Conservation (phyloP, 23 tunicate genomes). For the Oikopleura albicans region DNA sequence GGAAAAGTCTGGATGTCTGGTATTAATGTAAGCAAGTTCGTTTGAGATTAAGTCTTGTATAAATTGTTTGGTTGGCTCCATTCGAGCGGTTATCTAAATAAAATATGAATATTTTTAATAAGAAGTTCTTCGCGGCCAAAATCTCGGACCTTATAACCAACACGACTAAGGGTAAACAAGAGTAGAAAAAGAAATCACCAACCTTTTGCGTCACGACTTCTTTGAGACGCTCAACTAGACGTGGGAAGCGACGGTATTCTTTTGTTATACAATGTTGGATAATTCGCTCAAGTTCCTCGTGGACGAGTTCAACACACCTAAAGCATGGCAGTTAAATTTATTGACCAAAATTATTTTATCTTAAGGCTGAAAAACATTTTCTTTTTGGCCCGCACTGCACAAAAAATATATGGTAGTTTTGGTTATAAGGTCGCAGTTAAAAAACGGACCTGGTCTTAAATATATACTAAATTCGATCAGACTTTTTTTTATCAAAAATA, state of each 20-base stretch:
- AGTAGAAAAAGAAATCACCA: no score
- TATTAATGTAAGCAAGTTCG: constrained; percentile 83
- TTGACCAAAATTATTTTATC: not conserved
- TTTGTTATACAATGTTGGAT: constrained; percentile 35
- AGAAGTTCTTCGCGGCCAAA: no score
- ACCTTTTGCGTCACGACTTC: constrained; percentile 3
- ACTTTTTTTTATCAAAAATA: no score
- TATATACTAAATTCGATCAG: no score
- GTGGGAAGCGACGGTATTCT: constrained; percentile 24
- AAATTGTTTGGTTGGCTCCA: constrained; percentile 15
- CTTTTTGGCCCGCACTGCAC: no score
- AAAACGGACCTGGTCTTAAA: no score
- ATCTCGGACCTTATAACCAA: no score
- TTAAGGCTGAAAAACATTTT: no score
- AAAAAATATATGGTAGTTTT: no score
- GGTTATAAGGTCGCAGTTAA: no score
- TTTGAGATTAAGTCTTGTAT: constrained; percentile 38
- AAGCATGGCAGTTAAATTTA: constrained; percentile 14
- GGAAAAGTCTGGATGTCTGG: constrained; percentile 79
- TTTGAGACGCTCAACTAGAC: not conserved
- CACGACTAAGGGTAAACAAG: no score
- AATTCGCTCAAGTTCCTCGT: constrained; percentile 70
- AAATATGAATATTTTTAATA: no score
- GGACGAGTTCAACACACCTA: constrained; percentile 82
- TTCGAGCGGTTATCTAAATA: constrained; percentile 1